Conservation (phyloP, 2,113 vertebrate genomes). For the Meleagris gallopavo region DNA sequence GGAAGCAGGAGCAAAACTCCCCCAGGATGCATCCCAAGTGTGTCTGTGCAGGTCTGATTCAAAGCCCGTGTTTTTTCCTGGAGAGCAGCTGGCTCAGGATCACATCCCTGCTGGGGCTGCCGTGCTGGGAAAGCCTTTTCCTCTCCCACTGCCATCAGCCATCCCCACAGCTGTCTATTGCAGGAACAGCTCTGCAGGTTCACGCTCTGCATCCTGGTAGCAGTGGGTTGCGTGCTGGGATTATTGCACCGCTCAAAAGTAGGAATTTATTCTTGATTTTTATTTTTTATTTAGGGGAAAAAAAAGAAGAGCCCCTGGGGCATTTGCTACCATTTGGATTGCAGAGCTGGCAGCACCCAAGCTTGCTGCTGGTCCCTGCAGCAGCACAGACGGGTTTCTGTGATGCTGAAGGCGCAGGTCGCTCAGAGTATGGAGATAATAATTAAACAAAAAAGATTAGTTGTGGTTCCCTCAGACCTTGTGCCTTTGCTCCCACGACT, state of each 20-base stretch:
- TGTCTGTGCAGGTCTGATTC: not conserved
- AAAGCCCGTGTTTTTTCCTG: accelerated
- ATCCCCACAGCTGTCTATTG: not conserved
- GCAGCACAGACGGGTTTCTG: accelerated
- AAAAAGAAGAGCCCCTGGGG: not conserved
- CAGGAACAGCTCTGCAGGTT: not conserved
- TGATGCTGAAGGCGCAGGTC: not conserved
- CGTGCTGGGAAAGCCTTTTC: not conserved
- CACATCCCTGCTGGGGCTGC: not conserved
- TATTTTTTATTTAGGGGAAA: not conserved
- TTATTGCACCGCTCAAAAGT: not conserved
- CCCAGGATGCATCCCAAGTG: accelerated
- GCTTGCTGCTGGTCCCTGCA: not conserved
- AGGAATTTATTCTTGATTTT: not conserved
- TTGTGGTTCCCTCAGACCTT: not conserved
- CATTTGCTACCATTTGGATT: not conserved
- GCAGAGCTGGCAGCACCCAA: not conserved
- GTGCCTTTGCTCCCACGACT: not conserved
- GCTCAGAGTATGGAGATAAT: not conserved
- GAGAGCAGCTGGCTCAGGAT: not conserved
- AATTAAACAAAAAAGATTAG: not conserved
- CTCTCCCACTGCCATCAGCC: accelerated
- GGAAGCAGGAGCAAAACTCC: not conserved
- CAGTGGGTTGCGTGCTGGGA: accelerated
- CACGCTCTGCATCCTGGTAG: not conserved